These are phyloP conservation scores for Dryoscopus gambensis DNA, from an alignment of 2,113 vertebrate species.

Conservation along the genomic window DNA sequence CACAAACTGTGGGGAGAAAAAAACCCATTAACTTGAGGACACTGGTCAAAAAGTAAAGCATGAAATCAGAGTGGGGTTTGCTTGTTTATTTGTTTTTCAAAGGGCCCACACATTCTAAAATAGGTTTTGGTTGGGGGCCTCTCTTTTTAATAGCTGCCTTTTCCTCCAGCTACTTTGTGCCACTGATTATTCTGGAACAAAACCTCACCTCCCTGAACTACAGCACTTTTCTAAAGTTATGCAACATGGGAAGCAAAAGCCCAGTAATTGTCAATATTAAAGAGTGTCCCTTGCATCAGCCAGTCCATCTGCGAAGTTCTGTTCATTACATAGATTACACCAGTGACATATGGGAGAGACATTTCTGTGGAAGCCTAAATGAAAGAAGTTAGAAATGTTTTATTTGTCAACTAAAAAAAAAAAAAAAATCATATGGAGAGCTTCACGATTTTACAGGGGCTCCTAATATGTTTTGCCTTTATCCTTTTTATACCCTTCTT, in stretches of 20 bases:
- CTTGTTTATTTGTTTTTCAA: neutral
- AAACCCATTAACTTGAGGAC: neutral
- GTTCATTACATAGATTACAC: neutral
- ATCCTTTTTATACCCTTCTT: neutral
- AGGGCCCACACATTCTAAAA: neutral
- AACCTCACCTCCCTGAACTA: conserved; percentile 6
- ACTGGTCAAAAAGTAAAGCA: conserved; percentile 10
- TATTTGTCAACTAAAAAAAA: neutral
- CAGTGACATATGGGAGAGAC: neutral
- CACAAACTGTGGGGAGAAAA: neutral
- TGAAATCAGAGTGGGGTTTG: neutral
- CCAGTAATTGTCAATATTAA: conserved; percentile 15
- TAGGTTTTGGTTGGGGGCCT: neutral
- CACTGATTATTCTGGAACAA: conserved; percentile 47
- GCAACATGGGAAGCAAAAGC: conserved; percentile 17
- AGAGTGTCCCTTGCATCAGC: neutral
- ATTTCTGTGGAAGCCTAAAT: neutral
- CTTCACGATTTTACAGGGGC: neutral
- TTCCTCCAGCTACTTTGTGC: neutral
- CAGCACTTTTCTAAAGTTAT: neutral
- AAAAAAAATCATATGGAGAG: neutral
- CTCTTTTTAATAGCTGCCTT: neutral
- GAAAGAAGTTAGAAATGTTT: neutral
- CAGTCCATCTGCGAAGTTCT: neutral
- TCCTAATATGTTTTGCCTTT: neutral